Evolutionary conservation across 2,797 vertebrate species (phyloP).

Genomic region (Peromyscus attwateri): DNA sequence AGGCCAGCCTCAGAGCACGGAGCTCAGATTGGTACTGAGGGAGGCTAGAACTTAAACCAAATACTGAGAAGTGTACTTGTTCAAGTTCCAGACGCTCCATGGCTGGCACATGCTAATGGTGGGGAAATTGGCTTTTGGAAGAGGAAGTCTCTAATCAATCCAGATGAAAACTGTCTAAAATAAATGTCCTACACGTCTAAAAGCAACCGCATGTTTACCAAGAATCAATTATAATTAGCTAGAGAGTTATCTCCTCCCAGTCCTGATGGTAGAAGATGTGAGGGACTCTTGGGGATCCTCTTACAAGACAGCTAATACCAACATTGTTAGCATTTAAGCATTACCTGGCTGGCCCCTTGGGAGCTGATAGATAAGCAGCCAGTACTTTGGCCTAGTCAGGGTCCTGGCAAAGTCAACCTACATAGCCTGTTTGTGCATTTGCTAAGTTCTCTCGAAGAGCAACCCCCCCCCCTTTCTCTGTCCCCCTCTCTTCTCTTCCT

Average conservation of each 20-base stretch:
- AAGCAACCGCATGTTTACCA: background rate
- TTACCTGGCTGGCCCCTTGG: too few relatives aligned
- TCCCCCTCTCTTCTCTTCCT: too few relatives aligned
- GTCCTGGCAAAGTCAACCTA: too few relatives aligned
- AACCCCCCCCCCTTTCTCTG: too few relatives aligned
- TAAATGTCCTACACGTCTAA: background rate
- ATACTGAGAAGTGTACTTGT: fast-evolving
- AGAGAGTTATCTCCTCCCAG: too few relatives aligned
- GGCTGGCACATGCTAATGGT: background rate
- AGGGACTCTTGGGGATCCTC: background rate
- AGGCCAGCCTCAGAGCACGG: background rate
- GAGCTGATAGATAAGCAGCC: too few relatives aligned
- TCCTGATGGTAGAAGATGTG: too few relatives aligned
- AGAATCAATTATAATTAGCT: background rate
- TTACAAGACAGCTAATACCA: background rate
- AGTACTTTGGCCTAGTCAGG: too few relatives aligned
- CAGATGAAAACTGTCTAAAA: background rate
- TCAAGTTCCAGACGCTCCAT: background rate
- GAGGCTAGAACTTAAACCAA: background rate
- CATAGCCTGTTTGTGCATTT: too few relatives aligned
- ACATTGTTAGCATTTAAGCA: too few relatives aligned
- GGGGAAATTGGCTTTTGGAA: background rate
- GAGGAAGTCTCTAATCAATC: background rate
- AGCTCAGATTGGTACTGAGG: background rate
- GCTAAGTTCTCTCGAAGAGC: too few relatives aligned